Percentiles rank a stretch among this genome's conserved stretches.
phyloP scores from a whole-genome alignment of 2,797 vertebrate genomes.

The Ficedula albicollis region DNA sequence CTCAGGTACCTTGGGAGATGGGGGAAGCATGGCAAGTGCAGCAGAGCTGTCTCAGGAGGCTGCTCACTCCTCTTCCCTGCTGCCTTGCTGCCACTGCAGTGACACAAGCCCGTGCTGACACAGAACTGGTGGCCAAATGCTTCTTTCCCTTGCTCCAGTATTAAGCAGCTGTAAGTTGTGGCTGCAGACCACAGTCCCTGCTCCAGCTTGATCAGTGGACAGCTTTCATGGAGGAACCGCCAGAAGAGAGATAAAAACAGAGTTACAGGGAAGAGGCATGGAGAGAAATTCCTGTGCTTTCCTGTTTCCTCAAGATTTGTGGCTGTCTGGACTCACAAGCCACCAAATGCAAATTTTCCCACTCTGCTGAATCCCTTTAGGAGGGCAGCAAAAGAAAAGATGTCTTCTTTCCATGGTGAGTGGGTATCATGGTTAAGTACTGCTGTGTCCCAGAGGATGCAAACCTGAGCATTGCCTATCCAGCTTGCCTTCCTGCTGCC shows the following conservation, averaged over 20 bases:
- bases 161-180: background rate
- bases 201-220: background rate
- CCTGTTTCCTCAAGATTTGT: background rate
- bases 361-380: background rate
- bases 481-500: background rate
- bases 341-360: background rate
- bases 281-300: background rate
- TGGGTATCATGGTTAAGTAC: background rate
- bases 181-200: background rate
- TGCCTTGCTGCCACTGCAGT: background rate
- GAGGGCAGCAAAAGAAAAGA: background rate
- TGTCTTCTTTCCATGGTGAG: background rate
- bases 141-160: background rate
- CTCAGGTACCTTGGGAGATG: background rate
- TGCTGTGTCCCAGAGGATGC: background rate
- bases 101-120: background rate
- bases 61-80: background rate
- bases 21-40: background rate
- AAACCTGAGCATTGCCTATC: background rate
- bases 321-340: background rate
- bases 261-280: background rate
- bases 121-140: background rate
- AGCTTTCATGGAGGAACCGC: background rate
- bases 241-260: background rate
- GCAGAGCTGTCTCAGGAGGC: background rate